Conservation (phyloP, 2,113 vertebrate genomes). For the Misgurnus mizolepis region DNA sequence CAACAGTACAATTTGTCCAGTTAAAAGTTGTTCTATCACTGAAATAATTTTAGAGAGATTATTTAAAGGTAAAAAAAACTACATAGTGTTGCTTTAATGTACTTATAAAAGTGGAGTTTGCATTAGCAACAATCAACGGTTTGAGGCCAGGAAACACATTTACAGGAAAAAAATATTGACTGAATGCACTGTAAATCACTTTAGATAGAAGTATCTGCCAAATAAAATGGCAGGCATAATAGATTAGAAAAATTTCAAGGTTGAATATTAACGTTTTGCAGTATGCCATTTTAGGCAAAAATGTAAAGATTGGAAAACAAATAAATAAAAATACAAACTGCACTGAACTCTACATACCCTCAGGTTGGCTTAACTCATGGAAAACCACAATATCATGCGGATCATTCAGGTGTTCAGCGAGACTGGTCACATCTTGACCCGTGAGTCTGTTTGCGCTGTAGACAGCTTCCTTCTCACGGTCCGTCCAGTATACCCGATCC, state of each 20-base stretch:
- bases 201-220: too few species aligned
- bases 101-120: neutral
- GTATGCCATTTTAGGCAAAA: neutral
- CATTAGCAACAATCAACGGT: too few species aligned
- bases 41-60: too few species aligned
- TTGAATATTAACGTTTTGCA: neutral
- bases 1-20: too few species aligned
- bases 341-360: conserved; percentile 72
- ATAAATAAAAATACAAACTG: conserved; percentile 5
- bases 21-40: too few species aligned
- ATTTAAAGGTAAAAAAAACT: too few species aligned
- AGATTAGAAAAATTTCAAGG: neutral
- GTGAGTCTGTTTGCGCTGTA: conserved; percentile 93
- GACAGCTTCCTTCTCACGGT: conserved; percentile 90
- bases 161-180: too few species aligned
- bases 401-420: conserved; percentile 96
- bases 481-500: conserved; percentile 98
- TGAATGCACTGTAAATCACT: too few species aligned
- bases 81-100: too few species aligned
- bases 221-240: neutral
- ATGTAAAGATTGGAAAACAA: conserved; percentile 1
- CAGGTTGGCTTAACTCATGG: conserved; percentile 91
- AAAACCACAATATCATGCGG: conserved; percentile 95
- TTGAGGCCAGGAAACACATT: too few species aligned
- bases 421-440: conserved; percentile 82